Conservation (phyloP, 1,140 invertebrate species). For the Asbolus verrucosus region DNA sequence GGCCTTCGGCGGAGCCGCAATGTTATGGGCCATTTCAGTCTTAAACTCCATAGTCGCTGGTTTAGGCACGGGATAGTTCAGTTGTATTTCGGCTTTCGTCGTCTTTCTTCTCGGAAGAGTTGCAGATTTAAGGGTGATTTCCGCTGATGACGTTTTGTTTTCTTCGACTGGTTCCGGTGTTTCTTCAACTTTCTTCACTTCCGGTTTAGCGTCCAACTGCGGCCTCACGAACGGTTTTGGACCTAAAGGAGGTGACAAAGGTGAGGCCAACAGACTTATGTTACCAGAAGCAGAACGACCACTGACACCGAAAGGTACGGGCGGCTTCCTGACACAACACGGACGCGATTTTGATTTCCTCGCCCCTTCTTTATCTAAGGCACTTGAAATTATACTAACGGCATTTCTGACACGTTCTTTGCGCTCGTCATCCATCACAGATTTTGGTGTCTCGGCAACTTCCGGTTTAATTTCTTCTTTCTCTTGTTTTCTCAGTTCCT, state of each 20-base stretch:
- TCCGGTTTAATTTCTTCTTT: conserved; percentile 40
- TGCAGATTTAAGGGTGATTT: conserved; percentile 76
- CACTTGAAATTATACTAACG: conserved; percentile 71
- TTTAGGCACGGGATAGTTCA: conserved; percentile 68
- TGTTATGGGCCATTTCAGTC: conserved; percentile 72
- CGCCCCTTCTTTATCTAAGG: conserved; percentile 68
- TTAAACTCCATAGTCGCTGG: conserved; percentile 68
- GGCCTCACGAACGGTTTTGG: conserved; percentile 58
- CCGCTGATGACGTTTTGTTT: conserved; percentile 70
- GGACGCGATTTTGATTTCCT: conserved; percentile 66
- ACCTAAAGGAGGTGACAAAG: conserved; percentile 54
- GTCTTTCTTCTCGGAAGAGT: conserved; percentile 74
- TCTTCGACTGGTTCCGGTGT: conserved; percentile 59
- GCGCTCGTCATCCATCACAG: conserved; percentile 61
- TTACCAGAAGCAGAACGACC: conserved; percentile 68
- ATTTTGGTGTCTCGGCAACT: conserved; percentile 56
- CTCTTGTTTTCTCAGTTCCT: conserved; percentile 58
- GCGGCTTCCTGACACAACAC: conserved; percentile 68
- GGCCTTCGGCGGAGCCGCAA: conserved; percentile 67
- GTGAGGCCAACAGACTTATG: conserved; percentile 60
- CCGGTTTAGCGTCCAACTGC: conserved; percentile 39
- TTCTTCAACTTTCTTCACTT: conserved; percentile 49
- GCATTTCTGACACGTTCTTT: conserved; percentile 70
- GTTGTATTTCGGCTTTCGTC: conserved; percentile 74
- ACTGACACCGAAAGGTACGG: conserved; percentile 69